Conservation (phyloP, 1,140 invertebrate genomes). For the Homalodisca vitripennis region DNA sequence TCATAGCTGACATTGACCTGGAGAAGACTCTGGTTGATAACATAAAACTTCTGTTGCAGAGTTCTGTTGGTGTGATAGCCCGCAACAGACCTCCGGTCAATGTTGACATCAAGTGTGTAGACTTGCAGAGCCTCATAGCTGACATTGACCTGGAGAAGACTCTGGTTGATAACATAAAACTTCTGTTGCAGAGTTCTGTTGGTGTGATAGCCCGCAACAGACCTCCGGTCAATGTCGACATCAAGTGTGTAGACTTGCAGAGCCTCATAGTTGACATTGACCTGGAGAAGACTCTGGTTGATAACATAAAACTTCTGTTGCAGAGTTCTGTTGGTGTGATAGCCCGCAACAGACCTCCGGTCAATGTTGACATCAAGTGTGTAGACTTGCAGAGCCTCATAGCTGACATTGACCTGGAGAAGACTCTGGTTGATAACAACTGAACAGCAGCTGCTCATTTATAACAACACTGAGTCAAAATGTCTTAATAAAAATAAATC, state of each 20-base stretch:
- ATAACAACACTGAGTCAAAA: no score
- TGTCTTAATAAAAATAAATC: no score
- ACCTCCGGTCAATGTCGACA: not conserved
- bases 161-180: not conserved
- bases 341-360: not conserved
- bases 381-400: slow-evolving; percentile 25
- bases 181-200: no score
- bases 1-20: slow-evolving; percentile 37
- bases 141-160: slow-evolving; percentile 37
- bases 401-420: slow-evolving; percentile 37
- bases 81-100: not conserved
- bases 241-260: slow-evolving; percentile 21
- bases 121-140: slow-evolving; percentile 27
- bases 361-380: not conserved
- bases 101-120: slow-evolving; percentile 8
- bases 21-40: slow-evolving; percentile 9
- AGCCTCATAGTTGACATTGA: slow-evolving; percentile 37
- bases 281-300: slow-evolving; percentile 18
- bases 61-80: no score
- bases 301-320: no score
- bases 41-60: no score
- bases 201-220: slow-evolving; percentile 12
- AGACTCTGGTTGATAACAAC: slow-evolving; percentile 1
- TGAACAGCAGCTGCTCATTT: no score
- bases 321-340: no score